A percentile compares a stretch with the other conserved stretches of the same genome.
These are phyloP conservation scores for Resseliella maxima DNA, from an alignment of 2,888 invertebrate genomes.

Conservation along the genomic window DNA sequence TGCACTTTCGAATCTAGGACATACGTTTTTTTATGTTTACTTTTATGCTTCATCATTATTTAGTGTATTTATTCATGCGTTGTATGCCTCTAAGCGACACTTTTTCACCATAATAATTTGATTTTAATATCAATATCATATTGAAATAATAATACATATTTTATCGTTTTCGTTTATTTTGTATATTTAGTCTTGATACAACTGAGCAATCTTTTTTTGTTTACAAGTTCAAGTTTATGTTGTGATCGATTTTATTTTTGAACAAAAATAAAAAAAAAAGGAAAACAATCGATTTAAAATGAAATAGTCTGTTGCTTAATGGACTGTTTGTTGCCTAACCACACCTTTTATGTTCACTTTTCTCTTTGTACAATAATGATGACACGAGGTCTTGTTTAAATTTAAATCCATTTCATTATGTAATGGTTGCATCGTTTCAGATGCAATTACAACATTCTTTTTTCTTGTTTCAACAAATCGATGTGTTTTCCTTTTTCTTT, in stretches of 20 bases:
- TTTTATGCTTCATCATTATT: neutral
- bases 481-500: neutral
- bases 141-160: too few species aligned
- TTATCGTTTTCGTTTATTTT: too few species aligned
- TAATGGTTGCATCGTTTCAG: neutral
- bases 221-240: conserved; percentile 29
- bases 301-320: neutral
- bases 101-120: neutral
- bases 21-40: neutral
- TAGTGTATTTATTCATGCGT: neutral
- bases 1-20: conserved; percentile 34
- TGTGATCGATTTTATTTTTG: neutral
- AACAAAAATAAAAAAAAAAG: too few species aligned
- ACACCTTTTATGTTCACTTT: conserved; percentile 30
- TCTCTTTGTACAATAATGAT: neutral
- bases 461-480: neutral
- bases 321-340: neutral
- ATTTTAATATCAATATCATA: too few species aligned
- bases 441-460: neutral
- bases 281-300: neutral
- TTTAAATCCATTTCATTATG: neutral
- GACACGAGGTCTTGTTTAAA: neutral
- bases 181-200: neutral
- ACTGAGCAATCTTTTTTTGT: neutral
- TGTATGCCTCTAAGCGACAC: neutral